phyloP scores from a whole-genome alignment of 2,797 vertebrate genomes.

The Tauraco hartlaubi region DNA sequence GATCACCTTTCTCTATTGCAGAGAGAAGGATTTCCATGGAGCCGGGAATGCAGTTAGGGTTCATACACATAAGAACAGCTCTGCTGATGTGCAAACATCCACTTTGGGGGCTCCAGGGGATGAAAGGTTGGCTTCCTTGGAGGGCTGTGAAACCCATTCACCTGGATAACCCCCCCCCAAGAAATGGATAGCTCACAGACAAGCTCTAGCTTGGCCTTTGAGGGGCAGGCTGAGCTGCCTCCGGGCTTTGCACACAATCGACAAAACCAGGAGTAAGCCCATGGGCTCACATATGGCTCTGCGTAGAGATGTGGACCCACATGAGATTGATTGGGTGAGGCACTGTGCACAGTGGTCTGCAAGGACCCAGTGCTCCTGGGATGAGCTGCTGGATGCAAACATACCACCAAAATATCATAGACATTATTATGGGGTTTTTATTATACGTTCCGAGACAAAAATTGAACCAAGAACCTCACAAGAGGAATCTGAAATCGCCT shows the following conservation, averaged over 20 bases:
- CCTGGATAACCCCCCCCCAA: not conserved
- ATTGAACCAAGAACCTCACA: not conserved
- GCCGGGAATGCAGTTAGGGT: not conserved
- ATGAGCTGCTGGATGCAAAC: not conserved
- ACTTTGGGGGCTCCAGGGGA: not conserved
- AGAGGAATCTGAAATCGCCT: not conserved
- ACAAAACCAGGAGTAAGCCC: not conserved
- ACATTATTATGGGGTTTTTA: not conserved
- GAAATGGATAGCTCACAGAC: not conserved
- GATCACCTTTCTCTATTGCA: not conserved
- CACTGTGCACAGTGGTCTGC: fast-evolving
- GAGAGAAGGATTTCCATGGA: not conserved
- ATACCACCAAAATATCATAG: not conserved
- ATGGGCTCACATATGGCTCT: not conserved
- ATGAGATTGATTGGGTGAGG: fast-evolving
- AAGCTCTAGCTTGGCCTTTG: not conserved
- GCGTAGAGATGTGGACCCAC: fast-evolving
- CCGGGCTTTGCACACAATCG: not conserved
- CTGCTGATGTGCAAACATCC: not conserved
- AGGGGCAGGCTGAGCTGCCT: not conserved
- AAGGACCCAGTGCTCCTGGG: not conserved
- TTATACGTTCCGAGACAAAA: not conserved
- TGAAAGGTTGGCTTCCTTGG: not conserved
- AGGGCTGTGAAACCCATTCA: not conserved
- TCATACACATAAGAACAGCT: not conserved